Base-by-base conservation (phyloP, 2,888 invertebrate genomes). In the Drosophila peninsularis region DNA sequence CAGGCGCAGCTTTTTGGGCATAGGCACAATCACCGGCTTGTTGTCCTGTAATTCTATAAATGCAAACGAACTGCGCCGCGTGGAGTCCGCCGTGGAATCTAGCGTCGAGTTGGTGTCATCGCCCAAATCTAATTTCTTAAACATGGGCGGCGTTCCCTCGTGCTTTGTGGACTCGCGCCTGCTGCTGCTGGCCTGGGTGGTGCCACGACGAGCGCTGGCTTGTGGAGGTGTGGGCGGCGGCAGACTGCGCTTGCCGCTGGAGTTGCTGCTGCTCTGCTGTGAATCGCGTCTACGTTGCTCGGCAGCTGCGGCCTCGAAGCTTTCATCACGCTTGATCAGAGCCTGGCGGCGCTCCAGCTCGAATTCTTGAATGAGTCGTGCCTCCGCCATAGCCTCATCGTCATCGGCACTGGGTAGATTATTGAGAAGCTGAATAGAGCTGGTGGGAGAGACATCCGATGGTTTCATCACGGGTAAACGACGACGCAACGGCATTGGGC, bases 321-420 rank as follows among this genome's bases (percentile, higher is more conserved):
- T 78, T 66, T 90, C 89, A 56, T 92, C 92, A 1, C 92, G 90
- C 63, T 90, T 90, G 36, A 90, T 86, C 5, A 92, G 71, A 0
- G 91, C 90, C 50, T 87, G 88, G 11, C 91, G 84, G 3, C 92
- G 83, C 69, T 92, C 91, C 24, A 77, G 73, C 65, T 92, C 92
- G n/a, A 91, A 86, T 55, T 91, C 89, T 63, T 90, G 82, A 21
- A 92, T 91, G 2, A 91, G 67, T 0, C 90, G 89, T 39, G 82
- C 82, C 61, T 90, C 75, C 0, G 75, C 70, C 2, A 58, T 57
- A 30, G 87, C 78, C 0, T 70, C 63, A 49, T 87, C 78, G 9
- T 42, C 71, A 19, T 82, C 77, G 1, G 41, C 42, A 27, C 52
- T 47, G 34, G 80, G 70, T 10, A 90, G 70, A 68, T 78, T 85